Conservation (phyloP, 2,797 vertebrate species). For the Somateria mollissima region DNA sequence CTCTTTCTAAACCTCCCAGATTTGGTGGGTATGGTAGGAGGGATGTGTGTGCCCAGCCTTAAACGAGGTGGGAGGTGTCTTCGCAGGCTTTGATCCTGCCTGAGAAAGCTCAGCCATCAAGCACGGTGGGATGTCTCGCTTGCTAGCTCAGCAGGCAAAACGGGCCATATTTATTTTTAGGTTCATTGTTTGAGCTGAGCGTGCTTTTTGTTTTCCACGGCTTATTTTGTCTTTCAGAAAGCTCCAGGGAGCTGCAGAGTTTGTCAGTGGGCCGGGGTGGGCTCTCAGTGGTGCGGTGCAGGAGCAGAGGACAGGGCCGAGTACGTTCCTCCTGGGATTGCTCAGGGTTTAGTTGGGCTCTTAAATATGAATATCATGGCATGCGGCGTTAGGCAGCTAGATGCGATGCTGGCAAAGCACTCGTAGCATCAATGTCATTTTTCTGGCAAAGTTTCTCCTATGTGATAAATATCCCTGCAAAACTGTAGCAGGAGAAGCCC, state of each 20-base stretch:
- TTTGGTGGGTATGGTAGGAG: conserved; percentile 38
- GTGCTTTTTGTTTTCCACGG: background rate
- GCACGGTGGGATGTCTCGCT: background rate
- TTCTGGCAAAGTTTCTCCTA: conserved; percentile 14
- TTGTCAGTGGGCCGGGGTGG: background rate
- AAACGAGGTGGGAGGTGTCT: conserved; percentile 20
- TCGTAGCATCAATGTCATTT: background rate
- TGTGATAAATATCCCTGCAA: conserved; percentile 15
- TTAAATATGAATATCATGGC: background rate
- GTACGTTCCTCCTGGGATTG: background rate
- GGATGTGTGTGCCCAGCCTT: background rate
- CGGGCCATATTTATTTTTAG: conserved; percentile 37
- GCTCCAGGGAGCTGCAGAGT: background rate
- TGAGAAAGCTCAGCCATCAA: background rate
- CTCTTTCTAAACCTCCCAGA: conserved; percentile 26
- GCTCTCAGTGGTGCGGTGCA: background rate
- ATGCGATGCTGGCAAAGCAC: background rate
- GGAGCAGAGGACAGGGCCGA: background rate
- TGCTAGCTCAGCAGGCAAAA: conserved; percentile 42
- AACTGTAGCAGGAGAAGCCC: background rate
- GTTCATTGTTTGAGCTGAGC: background rate
- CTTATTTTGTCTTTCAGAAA: background rate
- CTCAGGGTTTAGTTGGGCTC: background rate
- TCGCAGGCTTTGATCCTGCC: conserved; percentile 31
- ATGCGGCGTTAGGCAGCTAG: background rate